Base-by-base conservation (phyloP, 2,797 vertebrate species). In the Ctenopoma multispine region DNA sequence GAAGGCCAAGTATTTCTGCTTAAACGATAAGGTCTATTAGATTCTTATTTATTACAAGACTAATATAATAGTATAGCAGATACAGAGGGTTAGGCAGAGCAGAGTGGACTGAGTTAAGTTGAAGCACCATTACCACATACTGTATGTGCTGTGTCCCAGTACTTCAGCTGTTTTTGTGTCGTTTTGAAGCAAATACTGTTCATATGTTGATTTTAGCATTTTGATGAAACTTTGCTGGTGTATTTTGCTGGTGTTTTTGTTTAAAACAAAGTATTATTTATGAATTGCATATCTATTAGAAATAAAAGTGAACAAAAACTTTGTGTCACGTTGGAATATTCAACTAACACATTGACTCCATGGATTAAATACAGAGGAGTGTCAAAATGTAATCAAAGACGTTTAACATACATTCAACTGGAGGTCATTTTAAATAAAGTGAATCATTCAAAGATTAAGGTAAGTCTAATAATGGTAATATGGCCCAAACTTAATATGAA, bases 381-480 rank as follows among this genome's bases (percentile, higher is more conserved):
- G 18, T 9, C 8, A 40, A 46, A 41, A 41, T 13, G 23, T 40
- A 36, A 75, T 15, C 21, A 4, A 27, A 43, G n/a, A 57, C 0
- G 13, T 46, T 60, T 14, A 4, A 47, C 57, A 40, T 62, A 69
- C 53, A 72, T 80, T 86, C 64, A 68, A 12, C 49, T 47, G 41
- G 34, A 56, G 24, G 38, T 46, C 18, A 43, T 15, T 41, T 69
- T 1, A 69, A 70, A 64, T 23, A 66, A 21, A 20, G 31, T 48
- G 15, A 4, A 27, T 1, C 23, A n/a, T 50, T 34, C 7, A 61
- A 29, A 63, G 46, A 53, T 6, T 51, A 59, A 55, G 14, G 1
- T 3, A 40, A 44, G 10, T 61, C 47, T 21, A 46, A 13, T 46
- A 34, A 29, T 36, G 24, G 17, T 49, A 43, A 29, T 23, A 36